Percentiles rank a stretch among this genome's conserved stretches.
phyloP scores from a whole-genome alignment of 2,113 vertebrate species.

The Callipepla californica region DNA sequence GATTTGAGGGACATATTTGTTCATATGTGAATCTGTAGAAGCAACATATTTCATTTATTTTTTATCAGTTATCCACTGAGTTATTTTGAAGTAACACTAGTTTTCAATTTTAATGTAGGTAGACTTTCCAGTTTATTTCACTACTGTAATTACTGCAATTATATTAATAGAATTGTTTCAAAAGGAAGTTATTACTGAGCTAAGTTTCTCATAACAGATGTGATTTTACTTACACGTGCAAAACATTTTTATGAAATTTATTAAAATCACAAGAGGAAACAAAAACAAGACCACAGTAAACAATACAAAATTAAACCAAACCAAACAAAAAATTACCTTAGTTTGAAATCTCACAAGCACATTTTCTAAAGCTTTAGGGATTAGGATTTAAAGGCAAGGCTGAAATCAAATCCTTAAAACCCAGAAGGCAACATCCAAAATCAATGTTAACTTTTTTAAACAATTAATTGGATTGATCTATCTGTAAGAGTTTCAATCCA shows the following conservation, averaged over 20 bases:
- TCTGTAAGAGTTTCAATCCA: background rate
- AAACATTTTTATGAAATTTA: background rate
- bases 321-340: background rate
- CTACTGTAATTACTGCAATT: background rate
- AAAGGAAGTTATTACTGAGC: background rate
- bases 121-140: background rate
- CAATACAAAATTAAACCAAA: too few relatives aligned
- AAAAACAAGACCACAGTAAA: background rate
- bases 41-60: background rate
- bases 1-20: background rate
- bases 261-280: background rate
- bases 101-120: background rate
- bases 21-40: background rate
- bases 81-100: background rate
- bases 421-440: background rate
- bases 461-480: background rate
- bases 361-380: background rate
- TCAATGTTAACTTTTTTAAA: background rate
- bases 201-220: background rate
- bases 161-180: background rate
- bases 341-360: background rate
- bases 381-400: background rate
- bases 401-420: background rate
- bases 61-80: background rate
- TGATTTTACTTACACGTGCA: background rate